phyloP scores from a whole-genome alignment of 2,113 vertebrate genomes.

The Aramus guarauna region DNA sequence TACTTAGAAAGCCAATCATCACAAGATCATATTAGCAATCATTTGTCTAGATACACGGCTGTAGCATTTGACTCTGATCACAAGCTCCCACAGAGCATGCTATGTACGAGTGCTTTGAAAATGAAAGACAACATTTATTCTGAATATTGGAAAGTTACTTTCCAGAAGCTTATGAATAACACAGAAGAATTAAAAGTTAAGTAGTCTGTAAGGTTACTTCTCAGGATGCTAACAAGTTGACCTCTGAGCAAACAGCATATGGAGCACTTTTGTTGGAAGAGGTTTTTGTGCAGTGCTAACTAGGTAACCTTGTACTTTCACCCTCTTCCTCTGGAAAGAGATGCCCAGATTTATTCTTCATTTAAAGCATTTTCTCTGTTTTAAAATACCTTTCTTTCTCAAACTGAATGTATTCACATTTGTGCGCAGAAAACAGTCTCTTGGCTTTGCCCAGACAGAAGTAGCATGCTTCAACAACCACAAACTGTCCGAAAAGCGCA shows the following conservation, averaged over 20 bases:
- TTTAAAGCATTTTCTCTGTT: neutral
- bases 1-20: neutral
- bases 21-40: neutral
- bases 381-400: neutral
- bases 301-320: neutral
- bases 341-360: neutral
- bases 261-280: neutral
- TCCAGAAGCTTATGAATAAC: neutral
- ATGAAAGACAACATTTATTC: neutral
- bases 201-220: neutral
- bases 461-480: neutral
- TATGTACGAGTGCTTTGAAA: neutral
- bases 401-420: neutral
- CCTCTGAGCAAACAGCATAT: neutral
- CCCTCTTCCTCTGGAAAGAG: neutral
- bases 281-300: neutral
- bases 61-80: neutral
- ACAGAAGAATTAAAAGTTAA: neutral
- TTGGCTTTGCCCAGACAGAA: neutral
- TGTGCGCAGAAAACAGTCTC: neutral
- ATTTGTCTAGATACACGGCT: neutral
- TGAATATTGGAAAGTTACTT: neutral
- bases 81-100: neutral
- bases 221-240: neutral
- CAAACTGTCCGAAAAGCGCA: neutral